These are phyloP conservation scores for Orgyia antiqua DNA, from an alignment of 2,888 invertebrate genomes.

Conservation along the genomic window DNA sequence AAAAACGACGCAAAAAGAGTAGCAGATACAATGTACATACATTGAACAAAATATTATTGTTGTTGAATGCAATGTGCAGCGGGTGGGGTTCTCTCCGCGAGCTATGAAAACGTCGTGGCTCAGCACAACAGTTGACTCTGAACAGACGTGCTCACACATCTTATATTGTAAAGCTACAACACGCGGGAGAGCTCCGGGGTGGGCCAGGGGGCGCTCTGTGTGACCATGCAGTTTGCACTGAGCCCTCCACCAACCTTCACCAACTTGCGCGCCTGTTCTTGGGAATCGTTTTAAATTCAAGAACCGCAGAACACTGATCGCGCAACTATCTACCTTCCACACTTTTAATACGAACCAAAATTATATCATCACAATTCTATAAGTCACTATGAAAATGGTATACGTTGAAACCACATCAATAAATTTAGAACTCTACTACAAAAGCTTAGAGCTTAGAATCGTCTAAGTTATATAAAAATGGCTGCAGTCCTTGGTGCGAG, in stretches of 20 bases:
- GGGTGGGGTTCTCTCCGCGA: conserved; percentile 23
- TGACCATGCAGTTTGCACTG: conserved; percentile 77
- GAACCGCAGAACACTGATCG: conserved; percentile 63
- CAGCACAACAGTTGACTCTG: conserved; percentile 70
- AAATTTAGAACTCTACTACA: conserved; percentile 53
- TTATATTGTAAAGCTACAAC: conserved; percentile 49
- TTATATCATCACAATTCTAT: conserved; percentile 43
- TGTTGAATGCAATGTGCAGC: conserved; percentile 38
- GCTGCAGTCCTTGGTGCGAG: conserved; percentile 69
- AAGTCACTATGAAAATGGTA: conserved; percentile 61
- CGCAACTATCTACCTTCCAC: conserved; percentile 46
- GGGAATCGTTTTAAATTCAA: conserved; percentile 78
- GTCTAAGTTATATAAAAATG: conserved; percentile 55
- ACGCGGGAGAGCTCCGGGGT: conserved; percentile 41
- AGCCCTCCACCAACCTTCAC: conserved; percentile 75
- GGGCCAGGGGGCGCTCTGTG: conserved; percentile 37
- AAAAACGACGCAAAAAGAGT: conserved; percentile 19
- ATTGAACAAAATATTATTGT: conserved; percentile 49
- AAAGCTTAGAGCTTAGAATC: conserved; percentile 53
- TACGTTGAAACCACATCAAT: conserved; percentile 34
- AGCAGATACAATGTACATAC: conserved; percentile 7
- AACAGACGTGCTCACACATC: conserved; percentile 48
- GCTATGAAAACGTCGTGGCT: conserved; percentile 63
- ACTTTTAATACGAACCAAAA: conserved; percentile 44
- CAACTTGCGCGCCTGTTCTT: conserved; percentile 76